phyloP scores from a whole-genome alignment of 2,113 vertebrate species.

The Romanogobio albipinnatus region DNA sequence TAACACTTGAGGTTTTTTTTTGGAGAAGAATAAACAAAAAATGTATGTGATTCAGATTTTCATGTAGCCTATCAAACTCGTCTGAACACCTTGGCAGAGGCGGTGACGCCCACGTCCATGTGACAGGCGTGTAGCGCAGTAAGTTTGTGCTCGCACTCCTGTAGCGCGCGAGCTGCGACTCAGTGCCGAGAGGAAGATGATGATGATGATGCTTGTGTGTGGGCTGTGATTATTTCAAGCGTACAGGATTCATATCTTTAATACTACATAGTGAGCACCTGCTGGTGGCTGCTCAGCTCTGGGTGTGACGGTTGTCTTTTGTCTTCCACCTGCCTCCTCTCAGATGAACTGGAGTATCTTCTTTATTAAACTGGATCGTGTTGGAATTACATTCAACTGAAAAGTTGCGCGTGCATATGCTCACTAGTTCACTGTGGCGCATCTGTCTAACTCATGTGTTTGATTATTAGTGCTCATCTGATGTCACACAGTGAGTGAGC shows the following conservation, averaged over 20 bases:
- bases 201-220: not conserved
- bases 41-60: not conserved
- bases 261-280: conserved; percentile 14
- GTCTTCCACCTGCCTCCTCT: conserved; percentile 36
- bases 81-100: not conserved
- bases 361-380: not conserved
- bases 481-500: conserved; percentile 59
- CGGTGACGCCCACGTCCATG: conserved; percentile 59
- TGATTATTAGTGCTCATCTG: not conserved
- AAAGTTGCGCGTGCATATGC: not conserved
- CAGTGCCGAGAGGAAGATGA: not conserved
- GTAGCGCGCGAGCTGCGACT: not conserved
- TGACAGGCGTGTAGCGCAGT: not conserved
- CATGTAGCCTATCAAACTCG: not conserved
- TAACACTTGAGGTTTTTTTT: not conserved
- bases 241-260: not conserved
- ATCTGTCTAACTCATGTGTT: not conserved
- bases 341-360: conserved; percentile 9
- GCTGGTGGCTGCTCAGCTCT: conserved; percentile 50
- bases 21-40: not conserved
- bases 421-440: not conserved
- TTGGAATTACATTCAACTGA: not conserved
- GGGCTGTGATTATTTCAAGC: not conserved
- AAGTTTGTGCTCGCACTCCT: conserved; percentile 12
- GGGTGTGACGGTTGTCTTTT: conserved; percentile 67